Conservation (phyloP, 2,888 invertebrate species). For the Epistrophe eligans region DNA sequence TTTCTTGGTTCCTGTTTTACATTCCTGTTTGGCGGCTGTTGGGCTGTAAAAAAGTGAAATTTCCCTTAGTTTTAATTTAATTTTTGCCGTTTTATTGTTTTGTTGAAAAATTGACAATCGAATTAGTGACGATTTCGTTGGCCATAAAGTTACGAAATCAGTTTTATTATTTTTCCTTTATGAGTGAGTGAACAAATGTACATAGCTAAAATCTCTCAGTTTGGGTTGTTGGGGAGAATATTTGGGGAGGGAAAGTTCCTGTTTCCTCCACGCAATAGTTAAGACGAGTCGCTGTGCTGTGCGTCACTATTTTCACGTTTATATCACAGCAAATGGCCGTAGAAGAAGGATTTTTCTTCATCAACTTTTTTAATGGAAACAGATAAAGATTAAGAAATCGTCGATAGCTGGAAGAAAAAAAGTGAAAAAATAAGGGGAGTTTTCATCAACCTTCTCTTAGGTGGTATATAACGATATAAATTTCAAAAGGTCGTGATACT, state of each 20-base stretch:
- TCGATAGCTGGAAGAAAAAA: neutral
- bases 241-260: constrained; percentile 72
- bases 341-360: constrained; percentile 58
- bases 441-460: neutral
- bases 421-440: neutral
- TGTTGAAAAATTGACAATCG: constrained; percentile 33
- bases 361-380: constrained; percentile 1
- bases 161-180: constrained; percentile 4
- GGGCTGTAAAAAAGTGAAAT: constrained; percentile 62
- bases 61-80: constrained; percentile 19
- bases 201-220: constrained; percentile 19
- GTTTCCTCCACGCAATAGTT: constrained; percentile 58
- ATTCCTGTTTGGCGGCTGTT: constrained; percentile 36
- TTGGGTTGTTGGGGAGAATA: constrained; percentile 51
- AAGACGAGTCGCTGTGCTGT: constrained; percentile 45
- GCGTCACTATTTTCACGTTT: constrained; percentile 75
- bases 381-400: constrained; percentile 3
- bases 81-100: constrained; percentile 5
- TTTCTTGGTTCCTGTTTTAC: constrained; percentile 62
- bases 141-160: constrained; percentile 38
- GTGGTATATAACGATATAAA: constrained; percentile 18
- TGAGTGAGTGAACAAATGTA: constrained; percentile 20
- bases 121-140: constrained; percentile 38
- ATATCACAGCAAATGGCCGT: constrained; percentile 65
- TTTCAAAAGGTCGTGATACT: constrained; percentile 56